Evolutionary conservation across 2,888 invertebrate species (phyloP).

Genomic region (Caenorhabditis uteleia): DNA sequence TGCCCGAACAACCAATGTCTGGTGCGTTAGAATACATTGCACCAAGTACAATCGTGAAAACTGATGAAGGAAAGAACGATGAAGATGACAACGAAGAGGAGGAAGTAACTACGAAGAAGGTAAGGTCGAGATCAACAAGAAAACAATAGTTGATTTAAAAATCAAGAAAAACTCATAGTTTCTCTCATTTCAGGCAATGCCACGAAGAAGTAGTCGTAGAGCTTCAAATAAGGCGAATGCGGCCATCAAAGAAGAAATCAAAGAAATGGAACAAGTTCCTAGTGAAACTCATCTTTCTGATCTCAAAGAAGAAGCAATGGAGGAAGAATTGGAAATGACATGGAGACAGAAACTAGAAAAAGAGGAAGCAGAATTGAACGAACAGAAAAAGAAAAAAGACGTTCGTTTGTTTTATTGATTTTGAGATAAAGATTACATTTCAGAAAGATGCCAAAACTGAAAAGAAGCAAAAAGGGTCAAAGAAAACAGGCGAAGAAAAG

Average conservation of each 20-base stretch:
- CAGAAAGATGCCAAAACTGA: too few species aligned
- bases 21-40: conserved; percentile 12
- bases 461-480: conserved; percentile 3
- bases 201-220: conserved; percentile 4
- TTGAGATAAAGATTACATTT: neutral
- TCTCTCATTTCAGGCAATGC: too few species aligned
- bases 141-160: neutral
- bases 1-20: conserved; percentile 7
- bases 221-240: neutral
- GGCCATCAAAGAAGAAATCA: conserved; percentile 8
- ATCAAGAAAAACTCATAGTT: neutral
- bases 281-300: too few species aligned
- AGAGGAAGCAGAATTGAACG: neutral
- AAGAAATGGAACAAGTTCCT: too few species aligned
- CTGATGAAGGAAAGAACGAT: neutral
- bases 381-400: neutral
- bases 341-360: conserved; percentile 2
- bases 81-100: neutral
- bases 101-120: neutral
- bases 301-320: neutral
- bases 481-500: conserved; percentile 3
- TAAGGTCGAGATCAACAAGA: neutral
- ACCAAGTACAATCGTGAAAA: conserved; percentile 8
- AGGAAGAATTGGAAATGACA: conserved; percentile 2
- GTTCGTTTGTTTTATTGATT: too few species aligned